Percentiles rank a stretch among this genome's conserved stretches.
Conservation (phyloP, 2,888 invertebrate species). For the Lithophane semibrunnea region DNA sequence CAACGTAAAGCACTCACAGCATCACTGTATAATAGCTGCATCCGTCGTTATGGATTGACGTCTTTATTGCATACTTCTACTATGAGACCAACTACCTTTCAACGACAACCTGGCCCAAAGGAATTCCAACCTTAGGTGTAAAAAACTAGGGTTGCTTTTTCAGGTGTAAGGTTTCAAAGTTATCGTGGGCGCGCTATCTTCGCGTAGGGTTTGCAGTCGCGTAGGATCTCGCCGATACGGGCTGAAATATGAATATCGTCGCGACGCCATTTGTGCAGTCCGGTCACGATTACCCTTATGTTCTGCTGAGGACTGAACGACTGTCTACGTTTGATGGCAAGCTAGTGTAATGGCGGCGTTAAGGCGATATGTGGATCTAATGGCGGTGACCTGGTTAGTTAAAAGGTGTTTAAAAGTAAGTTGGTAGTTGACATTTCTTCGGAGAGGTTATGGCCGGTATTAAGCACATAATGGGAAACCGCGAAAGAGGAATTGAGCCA, state of each 20-base stretch:
- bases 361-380: constrained; percentile 41
- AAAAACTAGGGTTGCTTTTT: constrained; percentile 36
- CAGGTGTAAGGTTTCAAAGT: constrained; percentile 20
- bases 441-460: background rate
- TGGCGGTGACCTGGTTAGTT: constrained; percentile 45
- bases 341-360: constrained; percentile 53
- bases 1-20: constrained; percentile 81
- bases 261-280: constrained; percentile 72
- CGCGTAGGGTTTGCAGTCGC: constrained; percentile 69
- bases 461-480: background rate
- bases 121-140: constrained; percentile 42
- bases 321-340: constrained; percentile 56
- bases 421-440: constrained; percentile 5
- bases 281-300: constrained; percentile 76
- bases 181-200: constrained; percentile 59
- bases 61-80: constrained; percentile 82
- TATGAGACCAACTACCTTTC: constrained; percentile 68
- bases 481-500: background rate
- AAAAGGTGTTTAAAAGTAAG: constrained; percentile 29
- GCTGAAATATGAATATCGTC: constrained; percentile 83
- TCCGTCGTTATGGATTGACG: constrained; percentile 81
- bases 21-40: constrained; percentile 81
- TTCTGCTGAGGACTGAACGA: constrained; percentile 59
- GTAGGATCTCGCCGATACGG: constrained; percentile 76
- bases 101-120: constrained; percentile 38